Conservation (phyloP, 2,113 vertebrate genomes). For the Orientallactaga bullata region DNA sequence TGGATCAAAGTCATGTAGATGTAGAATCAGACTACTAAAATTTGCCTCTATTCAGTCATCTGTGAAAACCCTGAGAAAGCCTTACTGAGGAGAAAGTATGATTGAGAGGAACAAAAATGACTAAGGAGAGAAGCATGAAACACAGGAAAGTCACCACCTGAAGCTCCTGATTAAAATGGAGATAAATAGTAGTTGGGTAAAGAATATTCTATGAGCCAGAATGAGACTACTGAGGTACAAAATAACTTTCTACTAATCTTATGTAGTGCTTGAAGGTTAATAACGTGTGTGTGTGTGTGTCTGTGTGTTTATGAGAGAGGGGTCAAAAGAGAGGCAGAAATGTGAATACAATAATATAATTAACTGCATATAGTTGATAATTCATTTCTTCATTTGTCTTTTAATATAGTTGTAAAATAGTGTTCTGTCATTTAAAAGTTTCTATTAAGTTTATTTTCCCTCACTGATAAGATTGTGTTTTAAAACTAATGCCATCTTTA, state of each 20-base stretch:
- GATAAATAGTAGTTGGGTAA: neutral
- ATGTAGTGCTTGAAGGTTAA: neutral
- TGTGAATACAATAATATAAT: neutral
- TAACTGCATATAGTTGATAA: neutral
- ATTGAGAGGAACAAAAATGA: neutral
- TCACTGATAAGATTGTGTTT: neutral
- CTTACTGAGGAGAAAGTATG: neutral
- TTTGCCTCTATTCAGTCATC: neutral
- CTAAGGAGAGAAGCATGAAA: neutral
- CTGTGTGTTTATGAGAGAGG: neutral
- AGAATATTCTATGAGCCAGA: neutral
- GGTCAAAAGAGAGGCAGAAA: neutral
- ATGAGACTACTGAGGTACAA: neutral
- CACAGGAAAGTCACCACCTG: neutral
- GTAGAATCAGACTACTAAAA: neutral
- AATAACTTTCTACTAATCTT: constrained; percentile 1
- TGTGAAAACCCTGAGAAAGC: neutral
- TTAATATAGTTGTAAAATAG: neutral
- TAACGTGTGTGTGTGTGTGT: neutral
- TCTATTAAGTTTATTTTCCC: neutral
- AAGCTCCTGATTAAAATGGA: neutral
- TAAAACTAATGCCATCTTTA: neutral
- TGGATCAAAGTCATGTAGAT: neutral
- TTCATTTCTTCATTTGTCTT: neutral
- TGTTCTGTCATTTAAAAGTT: neutral